A percentile compares a stretch with the other conserved stretches of the same genome.
These are phyloP conservation scores for Apoda limacodes DNA, from an alignment of 2,888 invertebrate species.

Conservation along the genomic window DNA sequence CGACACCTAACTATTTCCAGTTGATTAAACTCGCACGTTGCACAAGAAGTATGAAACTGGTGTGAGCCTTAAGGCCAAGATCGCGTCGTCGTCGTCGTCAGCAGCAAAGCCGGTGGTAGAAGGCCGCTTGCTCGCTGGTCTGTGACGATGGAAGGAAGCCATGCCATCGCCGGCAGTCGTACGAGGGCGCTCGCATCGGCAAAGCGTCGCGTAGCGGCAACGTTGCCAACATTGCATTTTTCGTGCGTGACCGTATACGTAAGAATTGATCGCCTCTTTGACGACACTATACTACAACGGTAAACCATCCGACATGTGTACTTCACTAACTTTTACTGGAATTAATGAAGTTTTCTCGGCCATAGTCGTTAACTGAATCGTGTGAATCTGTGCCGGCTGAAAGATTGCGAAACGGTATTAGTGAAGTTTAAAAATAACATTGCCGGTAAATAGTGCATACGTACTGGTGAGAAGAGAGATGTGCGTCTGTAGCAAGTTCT, in stretches of 20 bases:
- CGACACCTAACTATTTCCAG: too few species aligned
- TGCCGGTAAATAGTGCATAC: conserved; percentile 47
- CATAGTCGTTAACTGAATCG: conserved; percentile 39
- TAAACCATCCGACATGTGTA: conserved; percentile 46
- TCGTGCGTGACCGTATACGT: too few species aligned
- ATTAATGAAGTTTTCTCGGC: conserved; percentile 41
- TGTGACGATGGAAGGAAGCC: conserved; percentile 5
- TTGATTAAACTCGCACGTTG: too few species aligned
- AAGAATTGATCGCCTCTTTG: too few species aligned
- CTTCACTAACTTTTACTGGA: conserved; percentile 34
- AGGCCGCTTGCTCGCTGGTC: conserved; percentile 2
- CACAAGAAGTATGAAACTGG: too few species aligned
- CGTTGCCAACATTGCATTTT: too few species aligned
- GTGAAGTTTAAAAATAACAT: conserved; percentile 70
- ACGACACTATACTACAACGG: conserved; percentile 52
- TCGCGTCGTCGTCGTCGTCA: too few species aligned
- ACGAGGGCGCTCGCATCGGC: conserved; percentile 48
- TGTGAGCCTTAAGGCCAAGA: too few species aligned
- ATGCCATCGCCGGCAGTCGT: conserved; percentile 38
- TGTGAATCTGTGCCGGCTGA: conserved; percentile 48
- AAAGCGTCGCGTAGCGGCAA: conserved; percentile 50
- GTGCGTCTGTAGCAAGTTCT: conserved; percentile 65
- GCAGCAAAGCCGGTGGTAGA: too few species aligned
- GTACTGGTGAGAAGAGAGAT: conserved; percentile 40
- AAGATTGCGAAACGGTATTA: conserved; percentile 63